phyloP scores from a whole-genome alignment of 2,888 invertebrate genomes.

The Nymphalis urticae region DNA sequence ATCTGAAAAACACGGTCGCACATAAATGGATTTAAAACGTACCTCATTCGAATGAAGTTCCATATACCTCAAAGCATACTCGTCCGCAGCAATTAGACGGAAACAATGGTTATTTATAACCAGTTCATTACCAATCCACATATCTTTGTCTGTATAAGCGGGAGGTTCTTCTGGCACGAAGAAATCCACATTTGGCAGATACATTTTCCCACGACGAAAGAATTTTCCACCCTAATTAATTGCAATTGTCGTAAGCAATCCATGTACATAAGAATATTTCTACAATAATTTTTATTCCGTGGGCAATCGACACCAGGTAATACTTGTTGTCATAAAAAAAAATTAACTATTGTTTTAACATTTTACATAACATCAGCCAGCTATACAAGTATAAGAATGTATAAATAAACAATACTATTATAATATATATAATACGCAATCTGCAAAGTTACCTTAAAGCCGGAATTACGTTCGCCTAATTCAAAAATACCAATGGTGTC shows the following conservation, averaged over 20 bases:
- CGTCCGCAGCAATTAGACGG: slow-evolving; percentile 89
- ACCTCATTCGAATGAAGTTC: slow-evolving; percentile 89
- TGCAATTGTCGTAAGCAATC: too few species aligned
- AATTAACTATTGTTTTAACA: too few species aligned
- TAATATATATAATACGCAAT: not conserved
- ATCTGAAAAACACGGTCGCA: too few species aligned
- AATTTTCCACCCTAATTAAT: slow-evolving; percentile 83
- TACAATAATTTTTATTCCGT: too few species aligned
- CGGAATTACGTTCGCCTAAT: slow-evolving; percentile 86
- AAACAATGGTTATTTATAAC: slow-evolving; percentile 90
- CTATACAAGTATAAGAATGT: too few species aligned
- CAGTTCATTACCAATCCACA: slow-evolving; percentile 91
- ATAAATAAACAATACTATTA: too few species aligned
- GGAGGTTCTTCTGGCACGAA: slow-evolving; percentile 87
- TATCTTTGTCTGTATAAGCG: slow-evolving; percentile 88
- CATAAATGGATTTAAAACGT: slow-evolving; percentile 20
- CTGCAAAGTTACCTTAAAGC: slow-evolving; percentile 60
- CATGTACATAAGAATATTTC: too few species aligned
- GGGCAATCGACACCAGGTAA: too few species aligned
- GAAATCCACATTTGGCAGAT: slow-evolving; percentile 87
- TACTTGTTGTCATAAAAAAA: too few species aligned
- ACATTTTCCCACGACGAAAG: slow-evolving; percentile 85
- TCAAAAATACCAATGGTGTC: slow-evolving; percentile 93
- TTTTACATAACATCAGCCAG: too few species aligned
- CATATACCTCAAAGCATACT: slow-evolving; percentile 93